These are phyloP conservation scores for Ramphastos sulfuratus DNA, from an alignment of 2,113 vertebrate species.

Conservation along the genomic window DNA sequence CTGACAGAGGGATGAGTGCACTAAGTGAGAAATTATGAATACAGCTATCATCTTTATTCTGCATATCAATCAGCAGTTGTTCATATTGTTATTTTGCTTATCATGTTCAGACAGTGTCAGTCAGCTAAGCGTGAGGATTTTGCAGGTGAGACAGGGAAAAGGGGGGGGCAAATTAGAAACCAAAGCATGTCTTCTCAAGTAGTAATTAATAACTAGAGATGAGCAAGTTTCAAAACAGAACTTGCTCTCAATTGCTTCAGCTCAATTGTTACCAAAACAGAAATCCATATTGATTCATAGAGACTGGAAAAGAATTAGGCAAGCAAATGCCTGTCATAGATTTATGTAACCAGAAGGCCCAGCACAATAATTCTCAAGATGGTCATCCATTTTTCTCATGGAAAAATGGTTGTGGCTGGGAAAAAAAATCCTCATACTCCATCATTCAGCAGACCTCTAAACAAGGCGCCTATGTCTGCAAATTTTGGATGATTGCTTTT, in stretches of 20 bases:
- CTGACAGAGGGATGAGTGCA: not conserved
- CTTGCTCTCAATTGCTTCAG: not conserved
- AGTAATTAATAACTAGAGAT: not conserved
- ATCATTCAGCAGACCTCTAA: not conserved
- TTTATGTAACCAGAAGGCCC: not conserved
- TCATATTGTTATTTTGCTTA: not conserved
- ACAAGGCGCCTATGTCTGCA: not conserved
- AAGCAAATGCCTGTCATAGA: not conserved
- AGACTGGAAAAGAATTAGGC: not conserved
- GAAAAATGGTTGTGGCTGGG: not conserved
- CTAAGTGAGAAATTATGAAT: not conserved
- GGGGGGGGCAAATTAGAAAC: not conserved
- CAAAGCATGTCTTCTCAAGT: not conserved
- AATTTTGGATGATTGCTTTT: not conserved
- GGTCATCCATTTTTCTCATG: not conserved
- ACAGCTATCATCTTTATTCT: not conserved
- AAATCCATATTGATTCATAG: not conserved
- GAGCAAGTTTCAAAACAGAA: not conserved
- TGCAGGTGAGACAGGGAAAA: not conserved
- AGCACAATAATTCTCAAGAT: not conserved
- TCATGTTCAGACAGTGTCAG: not conserved
- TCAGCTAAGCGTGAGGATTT: not conserved
- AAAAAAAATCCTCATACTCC: not conserved
- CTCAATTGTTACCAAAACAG: not conserved
- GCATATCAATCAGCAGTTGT: not conserved